phyloP scores from a whole-genome alignment of 2,888 invertebrate genomes.

The Xylota sylvarum region DNA sequence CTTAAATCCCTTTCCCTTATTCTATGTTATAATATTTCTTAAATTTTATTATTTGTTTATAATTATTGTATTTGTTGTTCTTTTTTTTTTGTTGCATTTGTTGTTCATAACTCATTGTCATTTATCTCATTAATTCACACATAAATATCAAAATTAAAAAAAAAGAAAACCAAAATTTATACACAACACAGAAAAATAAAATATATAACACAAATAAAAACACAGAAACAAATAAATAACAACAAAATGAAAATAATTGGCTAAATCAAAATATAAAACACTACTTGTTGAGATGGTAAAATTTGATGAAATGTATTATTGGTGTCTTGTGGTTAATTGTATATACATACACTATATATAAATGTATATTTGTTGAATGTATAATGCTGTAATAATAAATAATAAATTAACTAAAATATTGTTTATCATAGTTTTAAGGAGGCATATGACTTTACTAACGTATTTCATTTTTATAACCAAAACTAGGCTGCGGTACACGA shows the following conservation, averaged over 20 bases:
- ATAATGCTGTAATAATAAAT: constrained; percentile 30
- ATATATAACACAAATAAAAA: constrained; percentile 28
- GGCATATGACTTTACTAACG: constrained; percentile 48
- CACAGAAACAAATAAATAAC: constrained; percentile 23
- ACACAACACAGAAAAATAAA: constrained; percentile 30
- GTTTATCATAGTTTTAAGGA: neutral
- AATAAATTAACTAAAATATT: constrained; percentile 16
- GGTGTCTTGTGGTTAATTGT: constrained; percentile 74
- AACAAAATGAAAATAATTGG: constrained; percentile 44
- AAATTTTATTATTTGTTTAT: constrained; percentile 31
- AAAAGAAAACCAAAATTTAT: constrained; percentile 15
- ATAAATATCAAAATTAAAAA: constrained; percentile 57
- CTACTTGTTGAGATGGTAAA: constrained; percentile 65
- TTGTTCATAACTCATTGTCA: constrained; percentile 69
- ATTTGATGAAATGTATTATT: constrained; percentile 55
- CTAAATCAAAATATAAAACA: constrained; percentile 31
- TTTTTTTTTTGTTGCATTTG: constrained; percentile 54
- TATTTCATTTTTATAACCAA: constrained; percentile 51
- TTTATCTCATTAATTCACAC: constrained; percentile 45
- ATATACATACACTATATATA: constrained; percentile 53
- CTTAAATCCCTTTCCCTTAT: constrained; percentile 3
- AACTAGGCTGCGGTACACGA: constrained; percentile 81
- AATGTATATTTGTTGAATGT: constrained; percentile 65
- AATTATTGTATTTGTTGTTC: constrained; percentile 28
- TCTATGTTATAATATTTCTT: neutral